Evolutionary conservation across 2,888 invertebrate genomes (phyloP).

Genomic region (Philaethria dido): DNA sequence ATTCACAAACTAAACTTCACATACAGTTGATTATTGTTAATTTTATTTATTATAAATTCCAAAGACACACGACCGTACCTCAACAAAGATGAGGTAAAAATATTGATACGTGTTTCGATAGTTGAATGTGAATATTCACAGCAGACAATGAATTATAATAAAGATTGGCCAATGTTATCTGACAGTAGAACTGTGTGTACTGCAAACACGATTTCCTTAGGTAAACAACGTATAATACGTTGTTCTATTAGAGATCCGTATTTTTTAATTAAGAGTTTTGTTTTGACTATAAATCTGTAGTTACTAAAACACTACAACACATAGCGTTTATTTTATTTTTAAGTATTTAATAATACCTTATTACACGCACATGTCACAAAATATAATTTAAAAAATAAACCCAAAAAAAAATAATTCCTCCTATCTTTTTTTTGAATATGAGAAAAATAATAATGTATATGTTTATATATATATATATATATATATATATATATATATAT

Average conservation of each 20-base stretch:
- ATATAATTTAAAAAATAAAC: no score
- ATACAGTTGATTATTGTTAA: slow-evolving; percentile 9
- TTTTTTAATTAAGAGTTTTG: background rate
- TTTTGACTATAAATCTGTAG: background rate
- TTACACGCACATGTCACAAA: no score
- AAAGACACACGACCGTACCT: slow-evolving; percentile 31
- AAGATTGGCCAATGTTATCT: slow-evolving; percentile 42
- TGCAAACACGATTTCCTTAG: slow-evolving; percentile 29
- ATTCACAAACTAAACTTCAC: slow-evolving; percentile 1
- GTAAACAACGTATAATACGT: background rate
- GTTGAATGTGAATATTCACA: slow-evolving; percentile 29
- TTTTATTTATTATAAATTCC: slow-evolving; percentile 7
- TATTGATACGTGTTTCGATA: slow-evolving; percentile 31
- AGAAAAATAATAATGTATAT: no score
- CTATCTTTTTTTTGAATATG: no score
- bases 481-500: no score
- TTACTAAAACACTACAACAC: background rate
- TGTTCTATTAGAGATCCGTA: slow-evolving; percentile 1
- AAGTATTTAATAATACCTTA: no score
- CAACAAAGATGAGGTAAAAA: slow-evolving; percentile 33
- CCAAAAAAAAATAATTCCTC: no score
- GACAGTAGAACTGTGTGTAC: slow-evolving; percentile 20
- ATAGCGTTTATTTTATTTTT: no score
- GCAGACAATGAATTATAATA: slow-evolving; percentile 22
- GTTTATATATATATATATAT: no score